A percentile compares a stretch with the other conserved stretches of the same genome.
phyloP scores from a whole-genome alignment of 2,113 vertebrate species.

The Puma concolor region DNA sequence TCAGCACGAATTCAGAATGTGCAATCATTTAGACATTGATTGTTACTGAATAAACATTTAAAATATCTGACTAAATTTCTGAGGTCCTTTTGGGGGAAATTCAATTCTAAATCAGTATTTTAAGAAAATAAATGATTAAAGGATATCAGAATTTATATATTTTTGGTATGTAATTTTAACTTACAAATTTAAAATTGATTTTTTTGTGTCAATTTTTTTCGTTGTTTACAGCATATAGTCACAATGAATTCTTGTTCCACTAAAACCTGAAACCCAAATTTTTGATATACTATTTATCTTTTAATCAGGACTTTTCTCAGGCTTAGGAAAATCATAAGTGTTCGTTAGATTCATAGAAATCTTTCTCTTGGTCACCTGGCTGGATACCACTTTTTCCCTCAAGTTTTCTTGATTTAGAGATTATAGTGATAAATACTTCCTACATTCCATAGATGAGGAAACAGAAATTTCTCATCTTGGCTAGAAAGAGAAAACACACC shows the following conservation, averaged over 20 bases:
- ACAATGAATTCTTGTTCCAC: background rate
- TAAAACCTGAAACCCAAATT: background rate
- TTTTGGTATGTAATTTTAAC: background rate
- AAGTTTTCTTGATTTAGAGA: background rate
- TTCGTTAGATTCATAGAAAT: background rate
- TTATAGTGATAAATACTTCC: background rate
- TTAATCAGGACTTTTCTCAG: background rate
- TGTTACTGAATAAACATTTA: slow-evolving; percentile 12
- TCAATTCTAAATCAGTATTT: background rate
- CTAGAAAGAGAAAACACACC: background rate
- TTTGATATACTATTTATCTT: background rate
- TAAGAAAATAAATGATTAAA: background rate
- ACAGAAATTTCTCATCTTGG: background rate
- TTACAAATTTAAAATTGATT: background rate
- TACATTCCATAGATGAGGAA: background rate
- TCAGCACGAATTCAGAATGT: background rate
- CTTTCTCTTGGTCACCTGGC: background rate
- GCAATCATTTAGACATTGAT: background rate
- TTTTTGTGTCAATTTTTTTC: background rate
- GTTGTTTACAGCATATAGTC: background rate
- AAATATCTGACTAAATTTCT: background rate
- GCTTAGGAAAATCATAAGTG: background rate
- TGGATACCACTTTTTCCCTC: background rate
- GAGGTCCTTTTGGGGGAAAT: background rate
- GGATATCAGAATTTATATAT: background rate